Evolutionary conservation across 2,888 invertebrate genomes (phyloP).

Genomic region (Phalangium opilio): DNA sequence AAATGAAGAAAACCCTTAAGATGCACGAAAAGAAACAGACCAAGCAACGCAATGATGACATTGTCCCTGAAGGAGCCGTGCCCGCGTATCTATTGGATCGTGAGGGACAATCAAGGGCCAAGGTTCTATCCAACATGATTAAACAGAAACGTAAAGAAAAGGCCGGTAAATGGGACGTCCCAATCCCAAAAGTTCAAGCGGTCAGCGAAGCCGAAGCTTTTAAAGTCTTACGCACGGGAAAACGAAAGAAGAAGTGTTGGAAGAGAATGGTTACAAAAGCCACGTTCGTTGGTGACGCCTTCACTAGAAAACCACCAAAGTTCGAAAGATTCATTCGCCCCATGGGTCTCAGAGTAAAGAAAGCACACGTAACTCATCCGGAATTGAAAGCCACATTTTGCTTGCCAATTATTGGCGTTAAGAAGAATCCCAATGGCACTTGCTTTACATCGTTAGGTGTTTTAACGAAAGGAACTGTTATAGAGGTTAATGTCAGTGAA

Average conservation of each 20-base stretch:
- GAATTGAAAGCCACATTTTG: slow-evolving; percentile 96
- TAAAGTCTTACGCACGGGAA: slow-evolving; percentile 77
- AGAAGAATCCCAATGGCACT: slow-evolving; percentile 94
- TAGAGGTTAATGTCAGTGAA: slow-evolving; percentile 97
- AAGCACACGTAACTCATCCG: slow-evolving; percentile 98
- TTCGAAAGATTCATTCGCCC: slow-evolving; percentile 97
- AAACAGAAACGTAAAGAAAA: slow-evolving; percentile 99
- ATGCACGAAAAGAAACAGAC: slow-evolving; percentile 91
- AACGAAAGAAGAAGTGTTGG: slow-evolving; percentile 89
- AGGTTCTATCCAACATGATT: slow-evolving; percentile 95
- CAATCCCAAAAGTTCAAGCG: slow-evolving; percentile 92
- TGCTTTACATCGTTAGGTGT: slow-evolving; percentile 96
- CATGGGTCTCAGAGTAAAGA: slow-evolving; percentile 89
- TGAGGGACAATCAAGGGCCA: slow-evolving; percentile 82
- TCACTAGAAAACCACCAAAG: slow-evolving; percentile 97
- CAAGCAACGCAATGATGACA: slow-evolving; percentile 60
- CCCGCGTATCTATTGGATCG: slow-evolving; percentile 95
- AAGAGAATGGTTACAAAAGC: slow-evolving; percentile 99
- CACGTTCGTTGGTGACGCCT: slow-evolving; percentile 92
- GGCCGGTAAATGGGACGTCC: slow-evolving; percentile 99
- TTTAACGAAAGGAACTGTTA: slow-evolving; percentile 94
- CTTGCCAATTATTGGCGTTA: slow-evolving; percentile 94
- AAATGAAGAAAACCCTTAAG: slow-evolving; percentile 96
- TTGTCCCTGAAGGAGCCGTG: slow-evolving; percentile 74
- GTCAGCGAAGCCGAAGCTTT: slow-evolving; percentile 96